phyloP scores from a whole-genome alignment of 2,113 vertebrate species.

The Chloropsis cyanopogon region DNA sequence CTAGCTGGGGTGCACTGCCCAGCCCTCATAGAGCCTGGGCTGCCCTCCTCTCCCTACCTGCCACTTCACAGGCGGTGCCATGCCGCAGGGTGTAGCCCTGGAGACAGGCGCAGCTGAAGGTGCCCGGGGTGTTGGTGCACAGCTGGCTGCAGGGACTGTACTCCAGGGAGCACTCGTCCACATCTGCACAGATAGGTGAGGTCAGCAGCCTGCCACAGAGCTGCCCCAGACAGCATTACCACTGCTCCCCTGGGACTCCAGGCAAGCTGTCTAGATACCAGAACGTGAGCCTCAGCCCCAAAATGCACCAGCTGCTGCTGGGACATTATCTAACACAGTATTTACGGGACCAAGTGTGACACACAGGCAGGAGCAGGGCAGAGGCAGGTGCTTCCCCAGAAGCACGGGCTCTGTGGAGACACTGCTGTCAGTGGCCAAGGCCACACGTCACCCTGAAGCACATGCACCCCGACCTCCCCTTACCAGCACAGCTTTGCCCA shows the following conservation, averaged over 20 bases:
- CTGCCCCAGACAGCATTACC: neutral
- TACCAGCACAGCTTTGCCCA: constrained; percentile 80
- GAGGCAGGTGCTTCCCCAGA: neutral
- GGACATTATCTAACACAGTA: neutral
- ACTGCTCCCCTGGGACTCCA: neutral
- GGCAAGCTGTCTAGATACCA: neutral
- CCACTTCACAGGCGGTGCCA: constrained; percentile 67
- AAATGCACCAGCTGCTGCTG: neutral
- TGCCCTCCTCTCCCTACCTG: constrained; percentile 65
- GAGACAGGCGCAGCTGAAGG: constrained; percentile 78
- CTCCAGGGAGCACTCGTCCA: constrained; percentile 81
- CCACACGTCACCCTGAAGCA: accelerated
- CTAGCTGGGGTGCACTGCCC: neutral
- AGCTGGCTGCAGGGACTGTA: constrained; percentile 80
- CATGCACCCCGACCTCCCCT: neutral
- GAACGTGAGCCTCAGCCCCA: neutral
- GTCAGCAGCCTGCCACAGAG: neutral
- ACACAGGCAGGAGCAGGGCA: neutral
- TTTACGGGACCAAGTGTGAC: accelerated
- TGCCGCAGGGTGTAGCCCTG: constrained; percentile 73
- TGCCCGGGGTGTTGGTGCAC: constrained; percentile 77
- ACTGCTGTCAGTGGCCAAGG: neutral
- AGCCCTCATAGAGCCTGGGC: neutral
- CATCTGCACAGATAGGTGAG: constrained; percentile 58
- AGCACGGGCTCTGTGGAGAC: accelerated